Evolutionary conservation across 2,888 invertebrate species (phyloP).

Genomic region (Phortica okadai): DNA sequence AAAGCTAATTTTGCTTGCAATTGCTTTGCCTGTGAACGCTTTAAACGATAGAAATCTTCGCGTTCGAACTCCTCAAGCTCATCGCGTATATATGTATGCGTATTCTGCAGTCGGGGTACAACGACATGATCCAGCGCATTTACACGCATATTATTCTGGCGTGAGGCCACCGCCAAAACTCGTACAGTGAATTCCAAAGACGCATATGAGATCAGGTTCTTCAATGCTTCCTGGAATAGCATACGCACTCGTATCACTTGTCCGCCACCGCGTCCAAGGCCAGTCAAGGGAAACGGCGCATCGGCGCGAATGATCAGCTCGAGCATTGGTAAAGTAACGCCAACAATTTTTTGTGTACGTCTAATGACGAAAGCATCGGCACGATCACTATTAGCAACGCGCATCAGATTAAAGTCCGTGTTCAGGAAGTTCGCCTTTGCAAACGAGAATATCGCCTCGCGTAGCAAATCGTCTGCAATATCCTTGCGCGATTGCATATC

Average conservation of each 20-base stretch:
- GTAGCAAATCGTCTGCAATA: slow-evolving; percentile 49
- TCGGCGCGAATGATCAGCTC: slow-evolving; percentile 45
- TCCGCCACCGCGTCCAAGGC: slow-evolving; percentile 65
- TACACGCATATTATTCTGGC: slow-evolving; percentile 67
- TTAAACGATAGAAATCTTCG: slow-evolving; percentile 72
- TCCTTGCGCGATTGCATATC: slow-evolving; percentile 44
- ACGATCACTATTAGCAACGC: slow-evolving; percentile 46
- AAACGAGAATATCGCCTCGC: slow-evolving; percentile 62
- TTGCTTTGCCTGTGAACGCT: slow-evolving; percentile 71
- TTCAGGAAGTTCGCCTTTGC: slow-evolving; percentile 67
- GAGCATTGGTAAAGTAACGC: slow-evolving; percentile 58
- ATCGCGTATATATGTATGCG: slow-evolving; percentile 59
- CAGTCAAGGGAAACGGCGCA: slow-evolving; percentile 55
- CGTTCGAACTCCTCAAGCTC: slow-evolving; percentile 71
- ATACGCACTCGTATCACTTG: slow-evolving; percentile 62
- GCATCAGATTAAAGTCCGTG: slow-evolving; percentile 61
- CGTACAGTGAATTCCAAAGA: slow-evolving; percentile 60
- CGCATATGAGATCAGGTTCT: slow-evolving; percentile 52
- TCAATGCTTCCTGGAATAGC: slow-evolving; percentile 52
- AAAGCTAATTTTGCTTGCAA: slow-evolving; percentile 64
- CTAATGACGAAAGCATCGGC: slow-evolving; percentile 51
- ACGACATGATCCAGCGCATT: slow-evolving; percentile 71
- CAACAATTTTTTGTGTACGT: slow-evolving; percentile 59
- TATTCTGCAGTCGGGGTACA: slow-evolving; percentile 59
- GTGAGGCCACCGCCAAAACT: slow-evolving; percentile 51